Conservation (phyloP, 2,113 vertebrate genomes). For the Gavialis gangeticus region DNA sequence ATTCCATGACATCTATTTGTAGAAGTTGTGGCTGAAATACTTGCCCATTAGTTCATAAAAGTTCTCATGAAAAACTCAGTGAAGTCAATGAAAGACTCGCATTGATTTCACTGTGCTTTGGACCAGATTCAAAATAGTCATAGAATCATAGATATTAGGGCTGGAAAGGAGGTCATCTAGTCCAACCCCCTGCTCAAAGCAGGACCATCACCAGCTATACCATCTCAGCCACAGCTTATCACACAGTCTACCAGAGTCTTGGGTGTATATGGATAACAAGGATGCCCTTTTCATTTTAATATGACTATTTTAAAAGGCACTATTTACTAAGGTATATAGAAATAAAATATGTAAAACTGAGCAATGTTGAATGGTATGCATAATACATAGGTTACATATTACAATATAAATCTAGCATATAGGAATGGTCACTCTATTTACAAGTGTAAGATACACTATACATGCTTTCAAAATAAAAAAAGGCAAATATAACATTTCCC, state of each 20-base stretch:
- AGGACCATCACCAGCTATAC: too few relatives aligned
- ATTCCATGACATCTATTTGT: neutral
- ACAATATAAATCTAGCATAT: neutral
- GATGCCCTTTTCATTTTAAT: neutral
- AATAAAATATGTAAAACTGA: neutral
- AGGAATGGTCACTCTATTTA: constrained; percentile 1
- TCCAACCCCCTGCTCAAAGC: too few relatives aligned
- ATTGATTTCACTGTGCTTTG: neutral
- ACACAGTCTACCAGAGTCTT: too few relatives aligned
- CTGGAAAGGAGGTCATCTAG: too few relatives aligned
- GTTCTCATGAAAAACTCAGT: neutral
- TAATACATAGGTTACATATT: neutral
- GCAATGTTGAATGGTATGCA: neutral
- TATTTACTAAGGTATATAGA: neutral
- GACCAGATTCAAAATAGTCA: neutral
- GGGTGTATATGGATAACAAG: too few relatives aligned
- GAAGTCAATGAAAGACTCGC: neutral
- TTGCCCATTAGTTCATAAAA: neutral
- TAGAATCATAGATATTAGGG: too few relatives aligned
- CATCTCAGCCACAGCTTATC: too few relatives aligned
- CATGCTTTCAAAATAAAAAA: constrained; percentile 38
- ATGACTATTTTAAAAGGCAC: neutral
- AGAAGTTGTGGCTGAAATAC: neutral
- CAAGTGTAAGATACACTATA: neutral
- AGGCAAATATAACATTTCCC: neutral